These are phyloP conservation scores for Marcusenius ussheri DNA, from an alignment of 2,113 vertebrate genomes.

Conservation along the genomic window DNA sequence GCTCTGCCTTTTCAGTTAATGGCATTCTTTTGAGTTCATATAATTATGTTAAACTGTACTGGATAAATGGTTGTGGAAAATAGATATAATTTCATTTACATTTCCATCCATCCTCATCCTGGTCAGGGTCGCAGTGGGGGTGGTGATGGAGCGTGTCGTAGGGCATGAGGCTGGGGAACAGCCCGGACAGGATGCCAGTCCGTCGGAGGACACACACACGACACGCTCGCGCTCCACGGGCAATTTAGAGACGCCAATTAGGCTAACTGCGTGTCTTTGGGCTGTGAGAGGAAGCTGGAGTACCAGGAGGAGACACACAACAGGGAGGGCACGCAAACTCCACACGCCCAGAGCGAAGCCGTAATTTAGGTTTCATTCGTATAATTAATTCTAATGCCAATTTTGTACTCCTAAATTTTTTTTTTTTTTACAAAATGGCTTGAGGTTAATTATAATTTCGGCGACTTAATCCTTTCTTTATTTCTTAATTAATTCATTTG, in stretches of 20 bases:
- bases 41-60: conserved; percentile 5
- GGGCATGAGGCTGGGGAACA: background rate
- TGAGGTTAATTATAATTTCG: background rate
- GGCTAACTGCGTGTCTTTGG: background rate
- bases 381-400: conserved; percentile 5
- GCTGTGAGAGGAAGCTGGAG: background rate
- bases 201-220: background rate
- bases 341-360: background rate
- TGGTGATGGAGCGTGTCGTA: background rate
- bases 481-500: conserved; percentile 3
- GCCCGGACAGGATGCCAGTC: background rate
- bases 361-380: background rate
- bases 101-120: background rate
- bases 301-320: background rate
- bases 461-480: background rate
- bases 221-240: background rate
- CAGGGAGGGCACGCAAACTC: background rate
- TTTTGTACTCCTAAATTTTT: background rate
- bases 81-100: conserved; percentile 4
- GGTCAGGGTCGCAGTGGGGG: background rate
- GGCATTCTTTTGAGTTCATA: background rate
- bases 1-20: background rate
- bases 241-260: background rate
- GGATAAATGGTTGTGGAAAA: background rate
- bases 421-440: background rate